Conservation (phyloP, 2,888 invertebrate species). For the Trichopria drosophilae region DNA sequence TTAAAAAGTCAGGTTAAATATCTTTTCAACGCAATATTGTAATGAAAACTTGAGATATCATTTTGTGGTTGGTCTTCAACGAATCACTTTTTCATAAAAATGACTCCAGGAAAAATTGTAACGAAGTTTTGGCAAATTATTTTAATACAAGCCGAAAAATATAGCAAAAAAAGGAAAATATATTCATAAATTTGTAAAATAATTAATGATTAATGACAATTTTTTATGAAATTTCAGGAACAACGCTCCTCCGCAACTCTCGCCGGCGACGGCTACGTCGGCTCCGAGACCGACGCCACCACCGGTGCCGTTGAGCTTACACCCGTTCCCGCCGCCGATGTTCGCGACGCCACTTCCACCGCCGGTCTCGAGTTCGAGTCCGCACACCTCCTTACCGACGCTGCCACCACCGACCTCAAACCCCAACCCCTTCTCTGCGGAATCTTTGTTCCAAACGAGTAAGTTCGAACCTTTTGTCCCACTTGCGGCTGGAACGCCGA, state of each 20-base stretch:
- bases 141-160: no score
- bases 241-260: constrained; percentile 56
- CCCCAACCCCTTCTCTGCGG: constrained; percentile 85
- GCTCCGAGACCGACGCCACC: constrained; percentile 64
- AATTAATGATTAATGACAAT: no score
- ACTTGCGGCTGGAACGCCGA: not conserved
- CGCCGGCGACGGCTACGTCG: constrained; percentile 61
- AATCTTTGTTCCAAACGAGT: constrained; percentile 82
- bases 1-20: no score
- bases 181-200: not conserved
- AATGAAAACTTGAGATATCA: no score
- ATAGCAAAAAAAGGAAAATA: no score
- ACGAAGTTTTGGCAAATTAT: no score
- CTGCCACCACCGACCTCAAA: constrained; percentile 62
- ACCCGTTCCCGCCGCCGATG: constrained; percentile 67
- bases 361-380: constrained; percentile 57
- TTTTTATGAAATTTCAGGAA: no score
- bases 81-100: no score
- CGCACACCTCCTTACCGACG: constrained; percentile 53
- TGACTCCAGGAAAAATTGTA: no score
- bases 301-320: constrained; percentile 62
- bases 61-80: no score
- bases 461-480: constrained; percentile 58
- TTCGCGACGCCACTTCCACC: constrained; percentile 70
- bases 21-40: no score